These are phyloP conservation scores for Scaptomyza polygonia DNA, from an alignment of 2,888 invertebrate genomes.

Conservation along the genomic window DNA sequence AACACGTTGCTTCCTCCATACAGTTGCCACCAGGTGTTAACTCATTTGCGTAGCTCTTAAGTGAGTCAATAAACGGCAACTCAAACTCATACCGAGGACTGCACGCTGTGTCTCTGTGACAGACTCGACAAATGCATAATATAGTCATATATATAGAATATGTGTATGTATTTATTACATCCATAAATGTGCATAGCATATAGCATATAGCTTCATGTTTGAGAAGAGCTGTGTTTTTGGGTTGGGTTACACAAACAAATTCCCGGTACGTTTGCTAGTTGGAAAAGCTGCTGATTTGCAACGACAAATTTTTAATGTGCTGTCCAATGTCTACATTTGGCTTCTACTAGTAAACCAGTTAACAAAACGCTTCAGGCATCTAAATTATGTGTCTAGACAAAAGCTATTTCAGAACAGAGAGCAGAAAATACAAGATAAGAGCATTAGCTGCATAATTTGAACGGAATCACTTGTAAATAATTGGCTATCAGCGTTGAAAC, in stretches of 20 bases:
- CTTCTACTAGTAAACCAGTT: conserved; percentile 30
- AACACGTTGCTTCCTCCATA: conserved; percentile 33
- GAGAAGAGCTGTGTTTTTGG: not conserved
- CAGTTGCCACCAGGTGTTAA: conserved; percentile 73
- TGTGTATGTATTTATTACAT: conserved; percentile 7
- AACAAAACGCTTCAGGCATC: not conserved
- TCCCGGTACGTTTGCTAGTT: conserved; percentile 2
- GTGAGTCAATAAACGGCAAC: conserved; percentile 77
- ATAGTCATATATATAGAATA: not conserved
- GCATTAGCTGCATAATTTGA: conserved; percentile 5
- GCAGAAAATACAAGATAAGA: not conserved
- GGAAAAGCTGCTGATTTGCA: conserved; percentile 44
- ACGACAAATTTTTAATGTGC: conserved; percentile 75
- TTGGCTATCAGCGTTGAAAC: not conserved
- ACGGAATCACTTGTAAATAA: conserved; percentile 13
- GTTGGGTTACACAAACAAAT: conserved; percentile 27
- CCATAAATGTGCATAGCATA: conserved; percentile 12
- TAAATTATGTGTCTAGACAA: conserved; percentile 9
- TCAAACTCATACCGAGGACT: conserved; percentile 65
- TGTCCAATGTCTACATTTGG: conserved; percentile 59
- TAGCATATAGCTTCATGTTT: not conserved
- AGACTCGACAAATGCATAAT: conserved; percentile 17
- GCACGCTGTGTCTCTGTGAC: conserved; percentile 54
- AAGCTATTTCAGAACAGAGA: not conserved
- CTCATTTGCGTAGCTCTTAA: conserved; percentile 74